These are phyloP conservation scores for Panurus biarmicus DNA, from an alignment of 2,113 vertebrate species.

Conservation along the genomic window DNA sequence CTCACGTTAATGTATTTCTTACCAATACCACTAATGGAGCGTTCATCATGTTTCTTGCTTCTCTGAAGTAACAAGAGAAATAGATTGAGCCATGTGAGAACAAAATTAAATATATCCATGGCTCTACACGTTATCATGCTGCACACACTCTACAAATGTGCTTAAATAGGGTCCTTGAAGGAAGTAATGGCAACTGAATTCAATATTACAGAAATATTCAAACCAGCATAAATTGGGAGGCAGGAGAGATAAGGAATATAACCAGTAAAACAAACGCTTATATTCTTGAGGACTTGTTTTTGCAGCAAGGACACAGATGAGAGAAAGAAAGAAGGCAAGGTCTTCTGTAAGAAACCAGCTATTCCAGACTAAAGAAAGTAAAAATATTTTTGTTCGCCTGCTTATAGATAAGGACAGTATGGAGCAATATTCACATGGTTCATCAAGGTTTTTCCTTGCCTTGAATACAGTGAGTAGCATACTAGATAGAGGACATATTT, in stretches of 20 bases:
- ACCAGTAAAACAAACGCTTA: background rate
- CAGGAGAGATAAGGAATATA: background rate
- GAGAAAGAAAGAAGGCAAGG: background rate
- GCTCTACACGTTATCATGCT: fast-evolving
- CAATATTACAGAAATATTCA: background rate
- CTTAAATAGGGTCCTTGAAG: background rate
- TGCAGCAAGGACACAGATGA: background rate
- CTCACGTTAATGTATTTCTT: background rate
- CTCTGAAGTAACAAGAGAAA: background rate
- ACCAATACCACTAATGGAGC: slow-evolving; percentile 16
- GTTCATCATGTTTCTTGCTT: background rate
- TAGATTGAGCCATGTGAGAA: background rate
- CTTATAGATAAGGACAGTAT: background rate
- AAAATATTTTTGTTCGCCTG: background rate
- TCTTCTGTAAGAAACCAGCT: background rate
- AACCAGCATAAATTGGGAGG: background rate
- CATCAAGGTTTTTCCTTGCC: background rate
- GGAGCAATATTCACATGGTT: background rate
- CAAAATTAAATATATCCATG: background rate
- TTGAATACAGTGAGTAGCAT: background rate
- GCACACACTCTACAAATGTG: background rate
- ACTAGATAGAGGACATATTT: background rate
- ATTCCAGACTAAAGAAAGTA: background rate
- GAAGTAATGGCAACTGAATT: background rate
- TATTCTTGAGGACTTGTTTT: background rate